Evolutionary conservation across 1,140 invertebrate species (phyloP).

Genomic region (Drosophila kepulauana): DNA sequence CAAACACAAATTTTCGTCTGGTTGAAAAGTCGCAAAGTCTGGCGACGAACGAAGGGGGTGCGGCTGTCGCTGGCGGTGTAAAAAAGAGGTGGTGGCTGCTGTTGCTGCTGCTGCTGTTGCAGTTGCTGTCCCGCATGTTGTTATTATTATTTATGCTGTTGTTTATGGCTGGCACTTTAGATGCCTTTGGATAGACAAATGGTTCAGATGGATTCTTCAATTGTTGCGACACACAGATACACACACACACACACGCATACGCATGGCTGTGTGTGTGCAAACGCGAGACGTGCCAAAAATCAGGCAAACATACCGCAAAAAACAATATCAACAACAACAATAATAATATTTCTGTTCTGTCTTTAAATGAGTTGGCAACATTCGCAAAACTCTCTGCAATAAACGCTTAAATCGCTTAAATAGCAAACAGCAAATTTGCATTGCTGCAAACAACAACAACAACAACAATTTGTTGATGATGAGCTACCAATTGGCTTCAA

Average conservation of each 20-base stretch:
- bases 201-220: slow-evolving; percentile 36
- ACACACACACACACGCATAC: slow-evolving; percentile 2
- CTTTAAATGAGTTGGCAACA: slow-evolving; percentile 53
- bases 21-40: slow-evolving; percentile 37
- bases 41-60: neutral
- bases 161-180: slow-evolving; percentile 37
- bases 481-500: too few species aligned
- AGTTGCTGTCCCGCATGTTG: slow-evolving; percentile 8
- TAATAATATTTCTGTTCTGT: slow-evolving; percentile 10
- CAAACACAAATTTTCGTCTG: slow-evolving; percentile 52
- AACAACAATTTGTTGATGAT: too few species aligned
- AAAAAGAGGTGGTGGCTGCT: neutral
- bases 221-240: slow-evolving; percentile 24
- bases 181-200: slow-evolving; percentile 39
- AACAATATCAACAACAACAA: slow-evolving; percentile 22
- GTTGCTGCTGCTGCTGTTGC: neutral
- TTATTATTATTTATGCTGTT: slow-evolving; percentile 50
- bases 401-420: neutral
- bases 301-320: slow-evolving; percentile 57
- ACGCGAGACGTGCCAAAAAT: slow-evolving; percentile 75
- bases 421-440: slow-evolving; percentile 4
- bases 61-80: neutral
- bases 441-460: slow-evolving; percentile 5
- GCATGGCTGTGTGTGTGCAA: slow-evolving; percentile 14
- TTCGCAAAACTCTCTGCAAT: slow-evolving; percentile 11